Percentiles rank a stretch among this genome's conserved stretches.
Conservation (phyloP, 2,113 vertebrate species). For the Acrocephalus arundinaceus region DNA sequence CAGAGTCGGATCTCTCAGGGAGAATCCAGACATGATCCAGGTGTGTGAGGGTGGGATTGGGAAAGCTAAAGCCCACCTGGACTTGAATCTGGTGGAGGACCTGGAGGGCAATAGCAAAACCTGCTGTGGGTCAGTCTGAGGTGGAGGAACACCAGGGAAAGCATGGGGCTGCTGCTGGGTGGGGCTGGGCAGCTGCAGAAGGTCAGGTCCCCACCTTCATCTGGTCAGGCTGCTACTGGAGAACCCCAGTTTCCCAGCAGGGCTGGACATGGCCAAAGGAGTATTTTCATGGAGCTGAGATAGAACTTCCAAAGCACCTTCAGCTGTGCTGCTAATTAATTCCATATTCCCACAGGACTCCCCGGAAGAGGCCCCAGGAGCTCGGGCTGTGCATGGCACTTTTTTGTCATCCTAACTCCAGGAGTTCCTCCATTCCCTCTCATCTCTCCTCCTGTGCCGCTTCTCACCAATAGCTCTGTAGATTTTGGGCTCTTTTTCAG, state of each 20-base stretch:
- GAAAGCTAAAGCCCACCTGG: background rate
- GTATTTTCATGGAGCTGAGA: background rate
- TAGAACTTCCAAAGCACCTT: background rate
- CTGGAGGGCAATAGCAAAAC: background rate
- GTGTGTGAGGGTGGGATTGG: background rate
- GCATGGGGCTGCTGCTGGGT: background rate
- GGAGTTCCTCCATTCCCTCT: background rate
- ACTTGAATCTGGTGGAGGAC: background rate
- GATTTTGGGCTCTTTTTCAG: background rate
- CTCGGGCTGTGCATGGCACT: background rate
- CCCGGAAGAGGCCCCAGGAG: background rate
- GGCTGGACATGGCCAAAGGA: accelerated
- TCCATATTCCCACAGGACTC: background rate
- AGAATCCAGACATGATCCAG: background rate
- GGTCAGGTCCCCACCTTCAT: background rate
- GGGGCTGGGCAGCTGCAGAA: background rate
- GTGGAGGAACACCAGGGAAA: background rate
- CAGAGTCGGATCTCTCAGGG: background rate
- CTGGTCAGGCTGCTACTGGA: background rate
- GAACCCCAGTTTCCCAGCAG: background rate
- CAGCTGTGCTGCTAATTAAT: background rate
- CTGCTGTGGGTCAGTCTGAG: background rate
- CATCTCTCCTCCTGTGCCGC: background rate
- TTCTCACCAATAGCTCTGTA: background rate
- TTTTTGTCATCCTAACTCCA: background rate